Base-by-base conservation (phyloP, 2,797 vertebrate species). In the Tragelaphus eurycerus region DNA sequence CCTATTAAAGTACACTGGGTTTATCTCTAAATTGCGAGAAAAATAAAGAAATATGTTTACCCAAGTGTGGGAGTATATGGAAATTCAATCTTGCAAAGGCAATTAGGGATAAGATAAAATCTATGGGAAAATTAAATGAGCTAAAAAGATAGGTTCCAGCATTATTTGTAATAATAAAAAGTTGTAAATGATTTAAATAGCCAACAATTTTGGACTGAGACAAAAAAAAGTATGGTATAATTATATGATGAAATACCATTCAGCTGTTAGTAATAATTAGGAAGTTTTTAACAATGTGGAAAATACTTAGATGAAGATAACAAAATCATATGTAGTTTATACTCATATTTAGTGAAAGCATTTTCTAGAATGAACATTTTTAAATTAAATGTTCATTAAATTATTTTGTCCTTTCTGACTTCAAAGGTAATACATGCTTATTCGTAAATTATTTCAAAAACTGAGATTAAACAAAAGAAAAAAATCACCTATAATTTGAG, bases 381-480 rank as follows among this genome's bases (percentile, higher is more conserved):
- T 90, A 8, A 74, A 78, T 88, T 64, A 34, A 34, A 34, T 34
- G 34, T 34, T 34, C 34, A 34, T 34, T 34, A 88, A 91, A 57
- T 88, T 67, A 78, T 55, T 87, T 62, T 96, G 21, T 31, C 31
- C 62, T 85, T 79, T 85, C 50, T 85, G 76, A 82, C 50, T 86
- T 89, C 29, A 76, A 48, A 92, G 55, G 27, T 52, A 76, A 67
- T 11, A 57, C 14, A 34, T 52, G 10, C 4, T 81, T 71, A 81
- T 46, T 82, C 91, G n/a, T 71, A 95, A 91, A 81, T 84, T 88
- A 91, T 74, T 81, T 85, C 12, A 46, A 91, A 93, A 89, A 54
- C 23, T 85, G 38, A 86, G 27, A 46, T 81, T 46, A 87, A 25
- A 86, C 71, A 91, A 83, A 60, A 15, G 25, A 25, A 48, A 10